A percentile compares a stretch with the other conserved stretches of the same genome.
phyloP scores from a whole-genome alignment of 2,888 invertebrate genomes.

The Belgica antarctica region DNA sequence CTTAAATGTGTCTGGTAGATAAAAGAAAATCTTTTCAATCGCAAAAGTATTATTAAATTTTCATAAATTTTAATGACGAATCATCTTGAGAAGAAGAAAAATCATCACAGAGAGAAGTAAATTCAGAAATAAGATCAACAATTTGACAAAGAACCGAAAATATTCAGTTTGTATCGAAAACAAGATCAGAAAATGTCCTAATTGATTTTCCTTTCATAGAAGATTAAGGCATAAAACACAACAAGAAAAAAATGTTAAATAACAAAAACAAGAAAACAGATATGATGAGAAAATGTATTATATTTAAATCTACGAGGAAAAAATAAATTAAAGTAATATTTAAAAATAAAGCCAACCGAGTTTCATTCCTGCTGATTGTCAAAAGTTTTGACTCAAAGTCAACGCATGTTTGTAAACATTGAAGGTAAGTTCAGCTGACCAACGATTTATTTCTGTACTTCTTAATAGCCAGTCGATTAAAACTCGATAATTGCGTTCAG shows the following conservation, averaged over 20 bases:
- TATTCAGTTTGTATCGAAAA: not conserved
- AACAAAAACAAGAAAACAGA: conserved; percentile 1
- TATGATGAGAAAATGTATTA: conserved; percentile 32
- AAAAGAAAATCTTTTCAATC: conserved; percentile 21
- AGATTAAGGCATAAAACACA: conserved; percentile 34
- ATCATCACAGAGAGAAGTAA: not conserved
- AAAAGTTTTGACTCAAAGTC: not conserved
- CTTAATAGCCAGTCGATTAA: no score
- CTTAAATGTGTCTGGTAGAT: conserved; percentile 34
- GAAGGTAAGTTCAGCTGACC: not conserved
- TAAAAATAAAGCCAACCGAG: conserved; percentile 7
- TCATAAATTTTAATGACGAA: not conserved
- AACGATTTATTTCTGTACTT: no score
- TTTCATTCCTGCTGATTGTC: not conserved
- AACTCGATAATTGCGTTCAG: not conserved
- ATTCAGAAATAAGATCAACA: not conserved
- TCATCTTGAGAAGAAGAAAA: not conserved
- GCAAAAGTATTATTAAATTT: conserved; percentile 30
- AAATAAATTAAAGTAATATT: conserved; percentile 41
- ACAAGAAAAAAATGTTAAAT: conserved; percentile 38
- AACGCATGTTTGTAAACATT: not conserved
- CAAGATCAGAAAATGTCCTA: not conserved
- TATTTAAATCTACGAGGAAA: conserved; percentile 35
- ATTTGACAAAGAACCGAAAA: not conserved
- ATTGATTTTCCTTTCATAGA: conserved; percentile 32